Evolutionary conservation across 2,113 vertebrate species (phyloP), one percentile per base, ranked within the genome.

Genomic region (Hemibagrus wyckioides): DNA sequence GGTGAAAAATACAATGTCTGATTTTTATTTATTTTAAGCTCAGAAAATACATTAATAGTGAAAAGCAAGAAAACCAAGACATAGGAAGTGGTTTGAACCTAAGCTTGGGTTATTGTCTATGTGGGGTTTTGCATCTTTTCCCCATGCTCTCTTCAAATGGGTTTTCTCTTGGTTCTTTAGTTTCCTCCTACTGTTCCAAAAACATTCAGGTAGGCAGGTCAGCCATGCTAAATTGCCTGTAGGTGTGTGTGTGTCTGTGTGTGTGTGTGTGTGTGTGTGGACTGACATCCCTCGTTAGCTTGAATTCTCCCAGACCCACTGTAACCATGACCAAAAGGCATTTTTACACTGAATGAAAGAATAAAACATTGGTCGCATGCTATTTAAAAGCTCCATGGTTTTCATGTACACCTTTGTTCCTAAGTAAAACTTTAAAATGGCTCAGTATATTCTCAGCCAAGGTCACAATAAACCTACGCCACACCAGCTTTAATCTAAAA

Each of bases 61-160:
- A 41, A 76, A 77, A 77, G 10, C 73, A 76, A 76, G 23, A 48
- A 50, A 77, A 77, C 50, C 41, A 50, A n/a, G 50, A 77, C 44
- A 77, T 50, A 50, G 28, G 25, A 48, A 75, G 23, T 80, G 17
- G 50, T 21, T 80, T 54, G n/a, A 80, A 80, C n/a, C 15, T 80
- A 17, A 77, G 8, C 75, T 77, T 3, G 0, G 73, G 10, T 77
- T 77, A 52, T 17, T 77, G 28, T 28, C 25, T 39, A 1, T 71
- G 67, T 63, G 67, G 67, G 28, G 36, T 28, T 76, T 28, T 76
- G 73, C 41, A 76, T 48, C 39, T 76, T 48, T 23, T 76, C 3
- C 3, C 23, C 28, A 48, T 3, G 41, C n/a, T n/a, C n/a, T n/a
- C n/a, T 48, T 44, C 23, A 30, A 79, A 52, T 50, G 25, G 73